Evolutionary conservation across 2,888 invertebrate genomes (phyloP), one percentile per base, ranked within the genome.

Genomic region (Dugesia japonica): DNA sequence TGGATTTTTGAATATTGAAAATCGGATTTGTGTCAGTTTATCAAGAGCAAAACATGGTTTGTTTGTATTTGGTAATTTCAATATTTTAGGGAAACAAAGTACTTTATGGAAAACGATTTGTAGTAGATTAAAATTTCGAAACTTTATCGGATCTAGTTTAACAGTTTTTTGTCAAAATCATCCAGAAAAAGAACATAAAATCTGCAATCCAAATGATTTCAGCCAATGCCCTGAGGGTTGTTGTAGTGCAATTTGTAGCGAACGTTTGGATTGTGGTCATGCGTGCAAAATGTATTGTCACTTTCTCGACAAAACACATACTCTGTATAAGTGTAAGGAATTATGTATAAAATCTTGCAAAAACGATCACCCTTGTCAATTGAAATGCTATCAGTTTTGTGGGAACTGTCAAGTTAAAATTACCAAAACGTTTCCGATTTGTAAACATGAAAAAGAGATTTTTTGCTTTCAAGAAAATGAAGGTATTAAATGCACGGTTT

Each of bases 1-100:
- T 74, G 84, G 84, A 1, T 84, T 84, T 79, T 77, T 83, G 9
- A 84, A 85, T 1, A 88, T 88, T 28, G 86, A 88, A 42, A 91
- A 91, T 83, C 87, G 91, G 71, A 88, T 90, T 71, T 90, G 90
- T 81, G 91, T 91, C 0, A 89, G 90, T 0, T 83, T 91, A 72
- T 91, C 91, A 0, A 86, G 91, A 80, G 91, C 89, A 0, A 82
- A 82, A 74, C 80, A 79, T 31, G 84, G 84, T 0, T 78, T 84
- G 20, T 84, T 81, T 79, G 81, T 82, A 0, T 79, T 84, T 38
- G 84, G 84, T 26, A 83, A 84, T 79, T 82, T 81, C 56, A 42
- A 79, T 26, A 56, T 80, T 15, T 76, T 81, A 26, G 79, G 78
- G 0, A 78, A 77, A 13, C 79, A 78, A 20, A 79, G 80, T 72